A percentile compares a stretch with the other conserved stretches of the same genome.
Conservation (phyloP, 2,888 invertebrate genomes). For the Thera obeliscata region DNA sequence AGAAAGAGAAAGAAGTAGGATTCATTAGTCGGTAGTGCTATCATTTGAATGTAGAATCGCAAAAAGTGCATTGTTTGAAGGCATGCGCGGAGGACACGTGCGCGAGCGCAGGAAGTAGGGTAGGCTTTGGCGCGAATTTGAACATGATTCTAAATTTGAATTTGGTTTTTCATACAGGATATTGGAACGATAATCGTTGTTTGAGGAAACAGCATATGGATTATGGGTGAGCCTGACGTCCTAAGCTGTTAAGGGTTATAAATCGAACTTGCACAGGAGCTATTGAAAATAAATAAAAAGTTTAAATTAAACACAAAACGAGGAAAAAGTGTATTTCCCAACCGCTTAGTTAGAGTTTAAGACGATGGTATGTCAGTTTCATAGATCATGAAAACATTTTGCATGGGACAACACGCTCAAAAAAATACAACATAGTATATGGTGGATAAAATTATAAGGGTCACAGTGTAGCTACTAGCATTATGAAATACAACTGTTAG, state of each 20-base stretch:
- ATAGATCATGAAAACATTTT: too few species aligned
- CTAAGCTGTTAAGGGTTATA: slow-evolving; percentile 29
- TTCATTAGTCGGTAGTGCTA: slow-evolving; percentile 80
- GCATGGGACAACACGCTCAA: too few species aligned
- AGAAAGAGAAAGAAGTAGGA: slow-evolving; percentile 60
- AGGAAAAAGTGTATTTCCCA: too few species aligned
- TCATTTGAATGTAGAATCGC: slow-evolving; percentile 77
- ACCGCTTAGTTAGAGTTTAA: too few species aligned
- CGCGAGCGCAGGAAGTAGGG: slow-evolving; percentile 70
- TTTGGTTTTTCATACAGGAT: slow-evolving; percentile 73
- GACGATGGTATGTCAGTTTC: too few species aligned
- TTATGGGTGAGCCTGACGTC: slow-evolving; percentile 53
- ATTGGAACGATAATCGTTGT: slow-evolving; percentile 74
- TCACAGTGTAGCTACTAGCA: too few species aligned
- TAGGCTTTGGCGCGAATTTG: slow-evolving; percentile 80
- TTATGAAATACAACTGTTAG: too few species aligned
- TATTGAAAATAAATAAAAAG: neutral
- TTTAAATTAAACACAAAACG: neutral
- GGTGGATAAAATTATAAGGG: too few species aligned
- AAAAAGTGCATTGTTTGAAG: slow-evolving; percentile 76
- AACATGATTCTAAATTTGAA: slow-evolving; percentile 70
- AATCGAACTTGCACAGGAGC: neutral
- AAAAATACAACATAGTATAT: too few species aligned
- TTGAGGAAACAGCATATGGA: slow-evolving; percentile 73
- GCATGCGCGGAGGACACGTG: slow-evolving; percentile 70